phyloP scores from a whole-genome alignment of 30 jellyfish, hydroid and myxozoan species.

The Nemopilema nomurai region DNA sequence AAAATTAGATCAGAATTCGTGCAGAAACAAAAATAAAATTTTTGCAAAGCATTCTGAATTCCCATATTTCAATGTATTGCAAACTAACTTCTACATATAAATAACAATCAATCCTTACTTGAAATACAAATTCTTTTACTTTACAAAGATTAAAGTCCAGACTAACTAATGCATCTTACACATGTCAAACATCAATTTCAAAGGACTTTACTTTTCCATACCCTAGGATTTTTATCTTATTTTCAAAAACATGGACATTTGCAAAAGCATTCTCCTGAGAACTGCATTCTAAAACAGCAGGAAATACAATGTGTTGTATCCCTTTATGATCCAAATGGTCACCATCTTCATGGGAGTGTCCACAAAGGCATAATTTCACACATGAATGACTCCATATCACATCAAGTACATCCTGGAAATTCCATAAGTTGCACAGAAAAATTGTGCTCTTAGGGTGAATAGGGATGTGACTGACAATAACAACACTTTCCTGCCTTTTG shows the following conservation, averaged over 20 bases:
- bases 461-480: slow-evolving; percentile 84
- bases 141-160: not conserved
- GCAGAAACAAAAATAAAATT: too few species aligned
- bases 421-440: slow-evolving; percentile 70
- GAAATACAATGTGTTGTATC: slow-evolving; percentile 71
- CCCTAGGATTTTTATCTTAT: slow-evolving; percentile 31
- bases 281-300: slow-evolving; percentile 84
- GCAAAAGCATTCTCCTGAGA: slow-evolving; percentile 81
- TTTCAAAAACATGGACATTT: slow-evolving; percentile 61
- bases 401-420: slow-evolving; percentile 75
- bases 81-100: not conserved
- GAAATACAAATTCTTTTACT: not conserved
- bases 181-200: slow-evolving; percentile 1
- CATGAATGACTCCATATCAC: slow-evolving; percentile 58
- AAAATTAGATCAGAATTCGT: too few species aligned
- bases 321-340: slow-evolving; percentile 56
- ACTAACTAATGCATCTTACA: not conserved
- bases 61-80: not conserved
- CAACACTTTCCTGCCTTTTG: slow-evolving; percentile 49
- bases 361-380: slow-evolving; percentile 86
- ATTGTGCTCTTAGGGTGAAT: slow-evolving; percentile 75
- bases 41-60: not conserved
- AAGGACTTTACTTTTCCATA: slow-evolving; percentile 46
- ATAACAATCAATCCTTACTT: not conserved
- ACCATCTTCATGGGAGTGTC: slow-evolving; percentile 88